phyloP scores from a whole-genome alignment of 2,888 invertebrate species.

The Caradrina clavipalpis region DNA sequence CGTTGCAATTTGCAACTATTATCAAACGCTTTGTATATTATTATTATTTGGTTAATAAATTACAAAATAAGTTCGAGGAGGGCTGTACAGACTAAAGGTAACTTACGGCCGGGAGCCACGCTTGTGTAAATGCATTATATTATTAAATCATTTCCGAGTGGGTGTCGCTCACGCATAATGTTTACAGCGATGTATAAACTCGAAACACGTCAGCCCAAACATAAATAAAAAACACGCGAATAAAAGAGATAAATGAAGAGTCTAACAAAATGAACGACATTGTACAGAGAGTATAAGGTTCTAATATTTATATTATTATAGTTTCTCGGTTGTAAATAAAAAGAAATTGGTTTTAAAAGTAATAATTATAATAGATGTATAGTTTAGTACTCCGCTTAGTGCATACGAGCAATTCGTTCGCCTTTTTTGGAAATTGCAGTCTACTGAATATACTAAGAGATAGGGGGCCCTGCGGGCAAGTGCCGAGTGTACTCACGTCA shows the following conservation, averaged over 20 bases:
- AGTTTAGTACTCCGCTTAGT: constrained; percentile 69
- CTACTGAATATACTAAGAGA: constrained; percentile 50
- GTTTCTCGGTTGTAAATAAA: constrained; percentile 80
- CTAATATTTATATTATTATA: constrained; percentile 82
- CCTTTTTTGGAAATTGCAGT: constrained; percentile 61
- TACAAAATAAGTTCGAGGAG: constrained; percentile 22
- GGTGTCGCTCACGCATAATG: constrained; percentile 26
- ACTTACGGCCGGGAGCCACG: constrained; percentile 37
- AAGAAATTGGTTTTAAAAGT: constrained; percentile 75
- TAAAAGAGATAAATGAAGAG: constrained; percentile 67
- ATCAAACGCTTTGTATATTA: constrained; percentile 35
- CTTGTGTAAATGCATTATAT: constrained; percentile 46
- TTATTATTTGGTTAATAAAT: constrained; percentile 41
- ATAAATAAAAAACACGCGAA: constrained; percentile 47
- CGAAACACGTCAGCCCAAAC: constrained; percentile 42
- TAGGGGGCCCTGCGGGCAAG: constrained; percentile 25
- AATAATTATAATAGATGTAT: constrained; percentile 70
- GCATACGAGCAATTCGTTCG: constrained; percentile 63
- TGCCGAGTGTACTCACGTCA: too few relatives aligned
- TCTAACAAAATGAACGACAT: constrained; percentile 77
- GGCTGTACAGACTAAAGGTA: constrained; percentile 36
- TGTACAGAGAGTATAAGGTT: constrained; percentile 88
- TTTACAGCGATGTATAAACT: constrained; percentile 35
- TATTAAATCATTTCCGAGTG: constrained; percentile 34
- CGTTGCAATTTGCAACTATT: constrained; percentile 28